Conservation (phyloP, 2,797 vertebrate genomes). For the Nannoperca australis region DNA sequence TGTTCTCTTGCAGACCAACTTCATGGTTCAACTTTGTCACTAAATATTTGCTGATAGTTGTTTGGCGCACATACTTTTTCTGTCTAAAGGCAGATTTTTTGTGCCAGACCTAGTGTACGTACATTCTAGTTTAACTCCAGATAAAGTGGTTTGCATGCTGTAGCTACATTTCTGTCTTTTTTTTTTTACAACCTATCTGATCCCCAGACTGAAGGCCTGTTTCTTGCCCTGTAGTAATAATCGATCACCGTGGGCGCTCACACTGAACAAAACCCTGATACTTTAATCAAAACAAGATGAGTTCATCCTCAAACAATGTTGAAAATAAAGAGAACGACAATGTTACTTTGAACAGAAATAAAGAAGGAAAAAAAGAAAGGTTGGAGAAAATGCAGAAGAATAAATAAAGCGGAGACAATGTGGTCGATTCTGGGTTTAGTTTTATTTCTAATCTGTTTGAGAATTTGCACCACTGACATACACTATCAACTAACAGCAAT, state of each 20-base stretch:
- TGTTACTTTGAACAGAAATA: slow-evolving; percentile 2
- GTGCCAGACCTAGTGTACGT: background rate
- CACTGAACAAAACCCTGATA: background rate
- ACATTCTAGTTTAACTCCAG: background rate
- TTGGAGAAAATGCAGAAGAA: background rate
- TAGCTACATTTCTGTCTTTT: background rate
- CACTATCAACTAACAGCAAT: background rate
- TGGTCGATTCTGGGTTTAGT: background rate
- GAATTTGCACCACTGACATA: background rate
- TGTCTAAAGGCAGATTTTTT: background rate
- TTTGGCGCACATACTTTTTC: background rate
- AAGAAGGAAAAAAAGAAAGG: background rate
- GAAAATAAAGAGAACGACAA: background rate
- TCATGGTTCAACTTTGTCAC: background rate
- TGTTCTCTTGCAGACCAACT: too few relatives aligned
- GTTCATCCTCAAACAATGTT: background rate
- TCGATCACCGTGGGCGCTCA: background rate
- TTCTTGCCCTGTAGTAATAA: too few relatives aligned
- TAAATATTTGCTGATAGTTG: background rate
- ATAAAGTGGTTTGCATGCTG: background rate
- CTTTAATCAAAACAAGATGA: background rate
- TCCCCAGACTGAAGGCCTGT: background rate
- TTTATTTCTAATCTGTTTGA: background rate
- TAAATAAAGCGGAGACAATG: background rate
- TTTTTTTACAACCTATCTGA: background rate